Percentiles rank a stretch among this genome's conserved stretches.
These are phyloP conservation scores for Leucoraja erinaceus DNA, from an alignment of 2,113 vertebrate species.

Conservation along the genomic window DNA sequence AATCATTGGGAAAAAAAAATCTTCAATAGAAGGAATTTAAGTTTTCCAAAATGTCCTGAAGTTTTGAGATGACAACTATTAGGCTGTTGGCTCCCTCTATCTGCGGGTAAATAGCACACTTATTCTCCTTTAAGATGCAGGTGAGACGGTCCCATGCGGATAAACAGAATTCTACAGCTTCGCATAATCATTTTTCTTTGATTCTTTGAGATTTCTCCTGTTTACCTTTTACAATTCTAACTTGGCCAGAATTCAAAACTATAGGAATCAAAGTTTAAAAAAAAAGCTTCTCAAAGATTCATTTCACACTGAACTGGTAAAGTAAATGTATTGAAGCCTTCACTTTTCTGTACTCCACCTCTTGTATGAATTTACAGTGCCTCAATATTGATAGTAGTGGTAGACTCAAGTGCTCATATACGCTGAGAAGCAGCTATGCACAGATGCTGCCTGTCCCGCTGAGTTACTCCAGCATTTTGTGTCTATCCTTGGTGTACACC, in stretches of 20 bases:
- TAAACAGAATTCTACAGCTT: background rate
- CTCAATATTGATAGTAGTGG: background rate
- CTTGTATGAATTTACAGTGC: background rate
- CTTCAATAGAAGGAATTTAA: background rate
- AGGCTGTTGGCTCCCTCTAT: background rate
- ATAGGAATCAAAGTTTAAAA: background rate
- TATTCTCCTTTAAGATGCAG: background rate
- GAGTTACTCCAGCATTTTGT: no score
- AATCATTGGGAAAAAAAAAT: background rate
- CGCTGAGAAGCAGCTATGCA: no score
- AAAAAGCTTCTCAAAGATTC: conserved; percentile 22
- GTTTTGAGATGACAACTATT: background rate
- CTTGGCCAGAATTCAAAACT: background rate
- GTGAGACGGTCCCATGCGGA: background rate
- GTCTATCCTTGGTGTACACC: no score
- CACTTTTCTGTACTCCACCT: no score
- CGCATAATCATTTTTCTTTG: no score
- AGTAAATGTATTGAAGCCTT: background rate
- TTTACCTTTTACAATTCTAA: background rate
- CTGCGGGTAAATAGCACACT: background rate
- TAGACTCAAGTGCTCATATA: no score
- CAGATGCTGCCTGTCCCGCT: no score
- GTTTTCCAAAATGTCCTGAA: background rate
- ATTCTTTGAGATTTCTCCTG: background rate
- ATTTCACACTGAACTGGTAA: background rate